Conservation (phyloP, 2,113 vertebrate species). For the Lethenteron reissneri region DNA sequence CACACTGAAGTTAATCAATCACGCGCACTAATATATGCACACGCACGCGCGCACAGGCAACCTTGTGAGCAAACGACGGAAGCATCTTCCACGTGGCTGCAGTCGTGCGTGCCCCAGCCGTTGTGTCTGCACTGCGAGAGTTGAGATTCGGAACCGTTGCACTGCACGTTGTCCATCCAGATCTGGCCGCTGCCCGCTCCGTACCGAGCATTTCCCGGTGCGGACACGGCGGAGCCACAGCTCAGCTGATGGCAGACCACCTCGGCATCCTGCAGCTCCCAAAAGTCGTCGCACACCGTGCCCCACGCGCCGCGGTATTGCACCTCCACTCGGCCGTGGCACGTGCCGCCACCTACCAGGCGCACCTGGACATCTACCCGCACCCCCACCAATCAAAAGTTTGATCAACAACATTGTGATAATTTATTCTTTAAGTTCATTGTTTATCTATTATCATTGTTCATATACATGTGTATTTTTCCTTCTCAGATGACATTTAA, state of each 20-base stretch:
- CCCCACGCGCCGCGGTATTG: conserved; percentile 11
- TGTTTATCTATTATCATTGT: too few species aligned
- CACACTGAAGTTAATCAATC: too few species aligned
- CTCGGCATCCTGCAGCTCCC: conserved; percentile 15
- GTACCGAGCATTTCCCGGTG: conserved; percentile 11
- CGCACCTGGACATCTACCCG: conserved; percentile 10
- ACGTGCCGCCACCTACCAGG: conserved; percentile 10
- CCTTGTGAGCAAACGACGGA: conserved; percentile 13
- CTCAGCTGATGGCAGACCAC: conserved; percentile 19
- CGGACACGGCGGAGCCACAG: conserved; percentile 14
- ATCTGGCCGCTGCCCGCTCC: conserved; percentile 15
- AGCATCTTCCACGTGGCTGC: conserved; percentile 12
- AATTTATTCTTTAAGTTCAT: too few species aligned
- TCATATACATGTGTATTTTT: too few species aligned
- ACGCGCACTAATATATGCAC: too few species aligned
- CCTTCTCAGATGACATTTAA: too few species aligned
- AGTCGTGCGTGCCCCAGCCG: conserved; percentile 17
- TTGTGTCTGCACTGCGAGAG: conserved; percentile 11
- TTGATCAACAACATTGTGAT: too few species aligned
- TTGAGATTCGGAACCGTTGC: background rate
- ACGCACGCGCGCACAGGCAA: too few species aligned
- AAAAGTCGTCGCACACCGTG: conserved; percentile 17
- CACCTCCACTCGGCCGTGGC: conserved; percentile 11
- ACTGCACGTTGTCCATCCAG: conserved; percentile 11
- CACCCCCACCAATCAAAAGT: too few species aligned